Base-by-base conservation (phyloP, 2,113 vertebrate species). In the Ia io region DNA sequence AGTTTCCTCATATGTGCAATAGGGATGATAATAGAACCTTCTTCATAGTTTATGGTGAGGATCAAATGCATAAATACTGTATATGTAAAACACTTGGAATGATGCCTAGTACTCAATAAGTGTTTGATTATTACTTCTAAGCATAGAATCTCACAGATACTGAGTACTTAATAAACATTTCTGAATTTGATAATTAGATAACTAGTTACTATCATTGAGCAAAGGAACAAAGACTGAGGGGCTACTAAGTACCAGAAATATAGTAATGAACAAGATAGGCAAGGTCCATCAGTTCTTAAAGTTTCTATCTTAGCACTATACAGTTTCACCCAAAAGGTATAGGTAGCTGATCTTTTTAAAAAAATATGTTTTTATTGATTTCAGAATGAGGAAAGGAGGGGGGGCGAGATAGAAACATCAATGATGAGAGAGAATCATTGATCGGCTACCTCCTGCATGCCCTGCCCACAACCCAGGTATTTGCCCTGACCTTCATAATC, bases 111-210 rank as follows among this genome's bases (percentile, higher is more conserved):
- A 44, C 11, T 44, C 6, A 44, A 40, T 9, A 79, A 53, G 18
- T 56, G 67, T 44, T 63, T 56, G 25, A 7, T 90, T 28, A 47
- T 69, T 28, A 10, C 76, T 35, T 78, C 32, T 49, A 30, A 71
- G 22, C 25, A 74, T 49, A 95, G 30, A 94, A 42, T 93, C 78
- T 56, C 80, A 63, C 3, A 65, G 32, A 79, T 17, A 59, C 25
- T 84, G 59, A 7, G 17, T 67, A 71, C 59, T 87, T 78, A 49
- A 79, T 92, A 74, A 77, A 47, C 9, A 17, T 78, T n/a, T 76
- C 32, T 96, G 63, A 95, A 30, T 25, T 85, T 49, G 7, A 44
- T 71, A 87, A 92, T n/a, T 47, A 88, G 93, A 61, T 44, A 22
- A 37, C 30, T 17, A 28, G 9, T 79, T 40, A 84, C 59, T 47